phyloP scores from a whole-genome alignment of 2,888 invertebrate species.

The Macropis europaea region DNA sequence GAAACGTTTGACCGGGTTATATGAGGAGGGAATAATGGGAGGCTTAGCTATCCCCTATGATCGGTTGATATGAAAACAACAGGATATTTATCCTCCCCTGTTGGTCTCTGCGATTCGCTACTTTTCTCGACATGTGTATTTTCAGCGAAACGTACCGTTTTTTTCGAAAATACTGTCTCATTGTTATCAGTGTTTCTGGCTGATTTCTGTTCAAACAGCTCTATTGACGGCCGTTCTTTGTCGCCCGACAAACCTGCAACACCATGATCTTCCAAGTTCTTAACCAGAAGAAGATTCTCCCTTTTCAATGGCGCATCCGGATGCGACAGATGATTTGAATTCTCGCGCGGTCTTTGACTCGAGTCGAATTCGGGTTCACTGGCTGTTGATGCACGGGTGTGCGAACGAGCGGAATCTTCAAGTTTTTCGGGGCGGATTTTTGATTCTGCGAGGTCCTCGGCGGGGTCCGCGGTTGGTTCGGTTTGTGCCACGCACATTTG shows the following conservation, averaged over 20 bases:
- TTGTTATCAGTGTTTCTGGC: neutral
- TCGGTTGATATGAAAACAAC: slow-evolving; percentile 8
- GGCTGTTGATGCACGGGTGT: neutral
- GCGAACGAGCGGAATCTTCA: neutral
- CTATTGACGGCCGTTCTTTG: neutral
- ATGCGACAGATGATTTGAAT: neutral
- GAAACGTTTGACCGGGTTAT: too few relatives aligned
- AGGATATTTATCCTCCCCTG: neutral
- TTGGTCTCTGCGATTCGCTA: neutral
- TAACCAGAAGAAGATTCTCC: neutral
- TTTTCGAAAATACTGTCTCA: neutral
- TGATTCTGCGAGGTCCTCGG: neutral
- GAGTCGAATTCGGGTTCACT: neutral
- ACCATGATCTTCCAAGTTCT: neutral
- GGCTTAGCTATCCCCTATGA: too few relatives aligned
- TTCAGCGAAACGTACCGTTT: neutral
- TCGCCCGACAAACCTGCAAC: too few relatives aligned
- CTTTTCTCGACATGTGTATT: neutral
- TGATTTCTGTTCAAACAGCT: neutral
- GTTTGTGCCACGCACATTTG: neutral
- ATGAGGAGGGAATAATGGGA: too few relatives aligned
- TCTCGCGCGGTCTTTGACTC: neutral
- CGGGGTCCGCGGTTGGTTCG: neutral
- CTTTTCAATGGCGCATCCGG: neutral
- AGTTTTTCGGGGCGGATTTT: neutral